These are phyloP conservation scores for Poeciliopsis paucimaculata DNA, from an alignment of 2,797 vertebrate genomes.

Conservation along the genomic window DNA sequence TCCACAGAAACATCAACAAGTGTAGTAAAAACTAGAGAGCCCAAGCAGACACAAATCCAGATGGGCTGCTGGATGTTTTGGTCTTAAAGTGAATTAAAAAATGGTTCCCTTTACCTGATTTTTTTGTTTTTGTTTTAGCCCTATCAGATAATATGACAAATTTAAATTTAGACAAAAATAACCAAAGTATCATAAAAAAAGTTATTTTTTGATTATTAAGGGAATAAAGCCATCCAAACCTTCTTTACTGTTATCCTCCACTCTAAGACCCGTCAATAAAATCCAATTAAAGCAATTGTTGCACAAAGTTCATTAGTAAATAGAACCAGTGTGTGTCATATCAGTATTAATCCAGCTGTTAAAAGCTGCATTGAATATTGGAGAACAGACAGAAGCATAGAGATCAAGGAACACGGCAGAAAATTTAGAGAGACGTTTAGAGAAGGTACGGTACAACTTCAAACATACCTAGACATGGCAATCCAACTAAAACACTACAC, in stretches of 20 bases:
- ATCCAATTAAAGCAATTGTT: neutral
- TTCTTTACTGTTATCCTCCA: neutral
- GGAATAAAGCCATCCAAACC: neutral
- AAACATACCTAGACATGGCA: too few relatives aligned
- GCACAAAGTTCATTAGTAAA: neutral
- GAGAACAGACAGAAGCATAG: neutral
- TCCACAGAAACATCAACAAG: neutral
- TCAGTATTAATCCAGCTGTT: neutral
- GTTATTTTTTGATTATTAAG: neutral
- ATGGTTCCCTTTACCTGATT: neutral
- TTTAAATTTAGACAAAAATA: neutral
- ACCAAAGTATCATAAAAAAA: neutral
- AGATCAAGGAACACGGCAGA: neutral
- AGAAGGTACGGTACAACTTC: neutral
- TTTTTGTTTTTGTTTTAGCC: neutral
- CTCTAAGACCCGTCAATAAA: neutral
- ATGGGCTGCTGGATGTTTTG: neutral
- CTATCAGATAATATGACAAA: neutral
- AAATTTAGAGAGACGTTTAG: neutral
- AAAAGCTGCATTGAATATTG: neutral
- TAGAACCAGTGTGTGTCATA: neutral
- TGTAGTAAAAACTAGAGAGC: neutral
- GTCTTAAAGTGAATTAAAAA: neutral
- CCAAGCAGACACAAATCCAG: neutral
- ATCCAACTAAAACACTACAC: too few relatives aligned